Percentiles rank a stretch among this genome's conserved stretches.
These are phyloP conservation scores for Podotricha telesiphe DNA, from an alignment of 2,888 invertebrate species.

Conservation along the genomic window DNA sequence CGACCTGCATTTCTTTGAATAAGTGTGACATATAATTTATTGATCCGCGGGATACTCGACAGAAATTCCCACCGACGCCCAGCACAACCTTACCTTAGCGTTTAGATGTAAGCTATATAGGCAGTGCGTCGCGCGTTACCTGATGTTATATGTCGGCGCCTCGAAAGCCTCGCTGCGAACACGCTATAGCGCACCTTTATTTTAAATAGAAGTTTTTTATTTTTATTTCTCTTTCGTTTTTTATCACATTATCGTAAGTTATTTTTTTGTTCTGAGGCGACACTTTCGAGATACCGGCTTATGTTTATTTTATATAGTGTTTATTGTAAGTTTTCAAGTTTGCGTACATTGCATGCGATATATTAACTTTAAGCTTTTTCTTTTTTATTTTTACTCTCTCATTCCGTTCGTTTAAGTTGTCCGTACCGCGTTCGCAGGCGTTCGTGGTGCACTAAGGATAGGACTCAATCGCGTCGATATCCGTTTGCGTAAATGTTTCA, in stretches of 20 bases:
- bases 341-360: constrained; percentile 43
- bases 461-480: too few relatives aligned
- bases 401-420: constrained; percentile 62
- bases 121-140: constrained; percentile 79
- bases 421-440: constrained; percentile 39
- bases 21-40: constrained; percentile 74
- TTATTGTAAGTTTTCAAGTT: constrained; percentile 48
- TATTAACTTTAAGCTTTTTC: constrained; percentile 60
- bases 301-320: constrained; percentile 58
- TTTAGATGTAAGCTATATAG: constrained; percentile 62
- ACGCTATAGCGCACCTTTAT: background rate
- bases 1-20: constrained; percentile 67
- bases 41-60: constrained; percentile 69
- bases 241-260: constrained; percentile 21
- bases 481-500: constrained; percentile 36
- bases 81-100: constrained; percentile 63
- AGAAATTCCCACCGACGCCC: constrained; percentile 77
- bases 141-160: constrained; percentile 63
- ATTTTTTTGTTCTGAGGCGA: constrained; percentile 44
- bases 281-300: constrained; percentile 52
- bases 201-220: constrained; percentile 21
- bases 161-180: constrained; percentile 53
- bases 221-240: too few relatives aligned
- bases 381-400: constrained; percentile 67
- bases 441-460: constrained; percentile 40